Evolutionary conservation across 2,113 vertebrate genomes (phyloP), one percentile per base, ranked within the genome.

Genomic region (Steatornis caripensis): DNA sequence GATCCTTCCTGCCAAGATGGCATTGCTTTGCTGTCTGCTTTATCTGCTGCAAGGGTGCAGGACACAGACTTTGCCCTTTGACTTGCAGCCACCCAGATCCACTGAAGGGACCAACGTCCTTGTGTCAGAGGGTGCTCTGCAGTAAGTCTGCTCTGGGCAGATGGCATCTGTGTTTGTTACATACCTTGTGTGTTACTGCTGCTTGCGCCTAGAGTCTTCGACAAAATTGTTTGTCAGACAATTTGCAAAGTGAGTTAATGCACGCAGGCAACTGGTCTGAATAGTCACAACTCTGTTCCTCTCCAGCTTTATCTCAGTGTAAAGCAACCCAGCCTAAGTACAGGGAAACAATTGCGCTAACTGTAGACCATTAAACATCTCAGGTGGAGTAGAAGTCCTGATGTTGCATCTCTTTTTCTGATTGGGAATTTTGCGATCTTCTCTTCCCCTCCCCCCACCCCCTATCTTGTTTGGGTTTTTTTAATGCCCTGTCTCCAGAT

Each of bases 131-230:
- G 53, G 23, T 71, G 34, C 30, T 34, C 37, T 45, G 77, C 30
- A 37, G 8, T 30, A 16, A 12, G 23, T 46, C 49, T 64, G 21
- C 60, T 51, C n/a, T 22, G 12, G 30, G 53, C 17, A 65, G 14
- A 2, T 46, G 16, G 20, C 60, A 1, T 41, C 48, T 17, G 12
- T 41, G 37, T 71, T 70, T 43, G 20, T 21, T 79, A 12, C 12
- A 0, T 5, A 5, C 4, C 41, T 53, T 29, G 46, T 23, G 36
- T 0, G 0, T 57, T 71, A 12, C 61, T 83, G 62, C 41, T n/a
- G 2, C 26, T 89, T 48, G 65, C 20, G 18, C 43, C 45, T 58
- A n/a, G 43, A 69, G n/a, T 24, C 37, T 74, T 76, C 7, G 34
- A 18, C 11, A 17, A 18, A 76, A 27, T 21, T 24, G 3, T 19